These are phyloP conservation scores for Turnix velox DNA, from an alignment of 2,113 vertebrate species.

Conservation along the genomic window DNA sequence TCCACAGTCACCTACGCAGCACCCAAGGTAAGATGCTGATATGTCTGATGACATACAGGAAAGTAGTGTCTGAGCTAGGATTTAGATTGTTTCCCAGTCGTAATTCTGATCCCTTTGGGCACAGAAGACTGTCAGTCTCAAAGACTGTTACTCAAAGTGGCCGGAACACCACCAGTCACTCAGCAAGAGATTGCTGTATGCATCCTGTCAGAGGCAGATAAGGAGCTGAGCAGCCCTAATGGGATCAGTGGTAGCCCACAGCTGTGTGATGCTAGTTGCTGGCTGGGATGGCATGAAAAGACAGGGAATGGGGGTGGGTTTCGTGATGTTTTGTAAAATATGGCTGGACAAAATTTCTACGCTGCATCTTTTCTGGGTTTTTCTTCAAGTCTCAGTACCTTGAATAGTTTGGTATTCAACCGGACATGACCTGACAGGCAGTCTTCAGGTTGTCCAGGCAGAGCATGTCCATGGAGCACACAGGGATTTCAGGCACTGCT, in stretches of 20 bases:
- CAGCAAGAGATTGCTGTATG: neutral
- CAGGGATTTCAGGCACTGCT: neutral
- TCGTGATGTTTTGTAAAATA: neutral
- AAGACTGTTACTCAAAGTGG: neutral
- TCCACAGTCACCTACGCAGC: conserved; percentile 39
- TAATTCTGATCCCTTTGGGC: neutral
- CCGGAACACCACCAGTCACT: neutral
- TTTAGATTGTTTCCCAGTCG: neutral
- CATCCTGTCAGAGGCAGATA: conserved; percentile 37
- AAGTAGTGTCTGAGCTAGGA: neutral
- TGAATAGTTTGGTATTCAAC: neutral
- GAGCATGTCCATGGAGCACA: neutral
- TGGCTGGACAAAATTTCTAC: neutral
- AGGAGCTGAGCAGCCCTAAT: neutral
- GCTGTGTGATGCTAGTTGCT: neutral
- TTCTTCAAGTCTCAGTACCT: neutral
- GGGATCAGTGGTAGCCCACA: conserved; percentile 4
- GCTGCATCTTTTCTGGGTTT: neutral
- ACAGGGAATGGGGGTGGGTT: neutral
- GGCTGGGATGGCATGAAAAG: neutral
- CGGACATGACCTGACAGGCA: neutral
- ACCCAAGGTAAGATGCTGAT: conserved; percentile 13
- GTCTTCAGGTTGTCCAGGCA: neutral
- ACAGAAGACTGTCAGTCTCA: neutral
- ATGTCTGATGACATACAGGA: neutral